phyloP scores from a whole-genome alignment of 1,140 invertebrate genomes.

The Eumeta japonica region DNA sequence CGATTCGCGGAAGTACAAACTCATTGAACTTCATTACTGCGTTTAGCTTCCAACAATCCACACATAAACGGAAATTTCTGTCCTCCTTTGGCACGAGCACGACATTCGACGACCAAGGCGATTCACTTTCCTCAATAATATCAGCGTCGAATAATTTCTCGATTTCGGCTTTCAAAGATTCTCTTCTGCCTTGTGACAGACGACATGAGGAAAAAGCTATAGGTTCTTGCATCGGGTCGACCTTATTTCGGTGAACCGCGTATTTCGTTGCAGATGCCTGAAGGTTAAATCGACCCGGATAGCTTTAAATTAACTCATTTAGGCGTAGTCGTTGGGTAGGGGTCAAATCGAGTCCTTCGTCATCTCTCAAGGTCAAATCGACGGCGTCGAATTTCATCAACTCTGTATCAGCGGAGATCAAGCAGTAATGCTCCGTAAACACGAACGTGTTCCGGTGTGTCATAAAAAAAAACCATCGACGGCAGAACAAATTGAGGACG shows the following conservation, averaged over 20 bases:
- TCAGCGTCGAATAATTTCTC: conserved; percentile 21
- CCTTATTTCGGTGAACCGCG: not conserved
- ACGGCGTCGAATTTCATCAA: too few species aligned
- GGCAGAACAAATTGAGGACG: too few species aligned
- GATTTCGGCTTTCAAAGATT: conserved; percentile 12
- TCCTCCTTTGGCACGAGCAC: conserved; percentile 32
- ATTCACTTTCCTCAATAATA: conserved; percentile 29
- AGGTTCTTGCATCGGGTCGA: conserved; percentile 6
- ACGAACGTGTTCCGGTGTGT: not conserved
- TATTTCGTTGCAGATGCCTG: too few species aligned
- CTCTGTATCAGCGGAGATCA: conserved; percentile 8
- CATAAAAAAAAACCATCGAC: too few species aligned
- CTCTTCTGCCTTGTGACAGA: conserved; percentile 11
- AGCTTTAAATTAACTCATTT: too few species aligned
- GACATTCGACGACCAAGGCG: conserved; percentile 28
- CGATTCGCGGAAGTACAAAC: conserved; percentile 43
- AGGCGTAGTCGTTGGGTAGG: too few species aligned
- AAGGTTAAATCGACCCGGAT: too few species aligned
- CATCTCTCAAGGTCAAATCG: too few species aligned
- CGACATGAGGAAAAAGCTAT: conserved; percentile 12
- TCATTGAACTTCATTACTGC: conserved; percentile 22
- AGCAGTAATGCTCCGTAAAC: conserved; percentile 2
- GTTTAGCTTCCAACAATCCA: conserved; percentile 34
- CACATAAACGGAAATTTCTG: conserved; percentile 21
- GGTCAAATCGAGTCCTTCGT: too few species aligned